Evolutionary conservation across 2,797 vertebrate genomes (phyloP).

Genomic region (Pogonophryne albipinna): DNA sequence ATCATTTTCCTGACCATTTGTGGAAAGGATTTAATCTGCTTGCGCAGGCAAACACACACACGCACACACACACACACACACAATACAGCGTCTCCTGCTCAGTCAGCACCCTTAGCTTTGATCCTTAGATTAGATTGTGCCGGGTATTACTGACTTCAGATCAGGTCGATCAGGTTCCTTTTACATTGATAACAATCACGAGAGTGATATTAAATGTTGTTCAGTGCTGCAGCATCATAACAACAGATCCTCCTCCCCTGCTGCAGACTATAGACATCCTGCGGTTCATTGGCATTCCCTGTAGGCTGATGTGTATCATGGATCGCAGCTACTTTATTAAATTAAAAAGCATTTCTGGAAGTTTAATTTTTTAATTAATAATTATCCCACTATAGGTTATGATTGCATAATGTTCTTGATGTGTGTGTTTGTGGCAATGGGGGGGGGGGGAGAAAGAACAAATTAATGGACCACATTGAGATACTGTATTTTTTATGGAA

Average conservation of each 20-base stretch:
- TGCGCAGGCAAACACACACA: not conserved
- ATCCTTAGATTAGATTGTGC: constrained; percentile 83
- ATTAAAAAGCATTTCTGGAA: not conserved
- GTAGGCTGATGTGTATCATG: constrained; percentile 41
- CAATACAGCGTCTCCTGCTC: constrained; percentile 47
- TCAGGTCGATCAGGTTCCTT: constrained; percentile 49
- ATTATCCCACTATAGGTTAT: not conserved
- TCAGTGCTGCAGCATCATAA: not conserved
- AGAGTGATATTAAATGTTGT: constrained; percentile 38
- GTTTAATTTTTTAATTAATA: constrained; percentile 1
- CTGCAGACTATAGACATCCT: not conserved
- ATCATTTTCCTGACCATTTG: constrained; percentile 47
- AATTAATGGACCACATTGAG: not conserved
- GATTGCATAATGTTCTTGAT: not conserved
- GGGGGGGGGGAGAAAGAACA: not conserved
- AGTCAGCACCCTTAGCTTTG: constrained; percentile 80
- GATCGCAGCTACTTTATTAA: constrained; percentile 24
- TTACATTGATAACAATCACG: constrained; percentile 31
- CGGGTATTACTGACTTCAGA: constrained; percentile 57
- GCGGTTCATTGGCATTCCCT: constrained; percentile 65
- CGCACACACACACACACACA: constrained; percentile 17
- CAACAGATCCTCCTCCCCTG: not conserved
- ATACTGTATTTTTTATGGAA: not conserved
- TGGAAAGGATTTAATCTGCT: constrained; percentile 48
- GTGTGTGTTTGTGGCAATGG: not conserved